Evolutionary conservation across 1,140 invertebrate species (phyloP), one percentile per base, ranked within the genome.

Genomic region (Liolophura sinensis): DNA sequence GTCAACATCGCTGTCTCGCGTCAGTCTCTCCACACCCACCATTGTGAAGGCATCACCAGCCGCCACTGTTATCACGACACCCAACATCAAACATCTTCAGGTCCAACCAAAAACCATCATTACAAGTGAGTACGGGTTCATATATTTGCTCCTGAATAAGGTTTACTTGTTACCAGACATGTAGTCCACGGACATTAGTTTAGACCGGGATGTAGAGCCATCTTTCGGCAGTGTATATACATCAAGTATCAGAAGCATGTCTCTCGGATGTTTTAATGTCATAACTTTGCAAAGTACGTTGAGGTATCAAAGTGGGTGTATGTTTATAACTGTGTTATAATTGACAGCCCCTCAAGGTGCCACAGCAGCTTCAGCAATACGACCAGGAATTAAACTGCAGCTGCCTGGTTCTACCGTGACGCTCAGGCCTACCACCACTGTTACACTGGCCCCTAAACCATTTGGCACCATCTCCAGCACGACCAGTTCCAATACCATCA

Each of bases 401-500:
- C 54, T 82, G 27, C 80, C 80, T 48, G 70, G 75, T 22, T 65
- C 68, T 14, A 65, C 68, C 16, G 71, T 78, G 22, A 70, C 75
- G 16, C 64, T 77, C 6, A 68, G 77, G 25, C 69, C 70, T 14
- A 48, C 70, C 55, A 71, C 71, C 24, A 49, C 63, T 46, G 64
- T 81, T 5, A 72, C 78, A 3, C 70, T 82, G 22, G 79, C 79
- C 18, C 78, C 81, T 6, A 83, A 83, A 76, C 78, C 81, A 62
- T 73, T 75, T 24, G 68, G 72, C 11, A 65, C 73, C 31, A 60
- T 71, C 27, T 69, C 68, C 12, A 89, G 89, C 48, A 87, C 87
- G 7, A 85, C 87, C 48, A 86, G 88, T 57, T 88, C 89, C 48
- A 87, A 91, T 48, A 86, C 91, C 31, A 63, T 67, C 14, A 71